Conservation (phyloP, 1,140 invertebrate genomes). For the Papilio polyxenes region DNA sequence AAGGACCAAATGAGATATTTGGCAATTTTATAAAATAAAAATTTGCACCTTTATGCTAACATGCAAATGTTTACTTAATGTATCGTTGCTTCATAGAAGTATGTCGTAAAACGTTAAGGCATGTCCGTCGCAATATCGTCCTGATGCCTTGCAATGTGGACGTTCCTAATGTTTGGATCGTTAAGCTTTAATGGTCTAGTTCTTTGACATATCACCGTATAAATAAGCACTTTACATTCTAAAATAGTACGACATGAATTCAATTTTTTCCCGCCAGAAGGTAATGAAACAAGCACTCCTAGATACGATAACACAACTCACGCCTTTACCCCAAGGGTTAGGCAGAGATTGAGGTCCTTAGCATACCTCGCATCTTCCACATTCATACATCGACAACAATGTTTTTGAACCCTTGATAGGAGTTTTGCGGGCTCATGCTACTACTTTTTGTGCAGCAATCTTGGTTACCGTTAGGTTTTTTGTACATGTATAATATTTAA, state of each 20-base stretch:
- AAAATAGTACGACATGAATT: not conserved
- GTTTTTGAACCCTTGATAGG: too few relatives aligned
- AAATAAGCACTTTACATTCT: not conserved
- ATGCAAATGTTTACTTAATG: conserved; percentile 18
- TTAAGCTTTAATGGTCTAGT: conserved; percentile 17
- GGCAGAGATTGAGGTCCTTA: too few relatives aligned
- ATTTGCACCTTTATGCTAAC: not conserved
- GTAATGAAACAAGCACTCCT: too few relatives aligned
- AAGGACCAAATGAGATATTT: not conserved
- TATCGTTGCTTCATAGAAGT: conserved; percentile 13
- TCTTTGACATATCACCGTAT: not conserved
- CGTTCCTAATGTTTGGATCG: not conserved
- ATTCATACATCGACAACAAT: too few relatives aligned
- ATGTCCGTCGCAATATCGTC: not conserved
- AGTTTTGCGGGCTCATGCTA: too few relatives aligned
- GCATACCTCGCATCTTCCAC: too few relatives aligned
- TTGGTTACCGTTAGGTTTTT: too few relatives aligned
- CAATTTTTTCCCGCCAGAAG: too few relatives aligned
- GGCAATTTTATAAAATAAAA: not conserved
- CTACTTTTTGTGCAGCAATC: too few relatives aligned
- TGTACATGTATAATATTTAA: too few relatives aligned
- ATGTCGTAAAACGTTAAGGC: not conserved
- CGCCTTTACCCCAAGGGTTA: too few relatives aligned
- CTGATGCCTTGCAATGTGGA: not conserved
- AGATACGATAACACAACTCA: too few relatives aligned